phyloP scores from a whole-genome alignment of 2,113 vertebrate species.

The Prinia subflava region DNA sequence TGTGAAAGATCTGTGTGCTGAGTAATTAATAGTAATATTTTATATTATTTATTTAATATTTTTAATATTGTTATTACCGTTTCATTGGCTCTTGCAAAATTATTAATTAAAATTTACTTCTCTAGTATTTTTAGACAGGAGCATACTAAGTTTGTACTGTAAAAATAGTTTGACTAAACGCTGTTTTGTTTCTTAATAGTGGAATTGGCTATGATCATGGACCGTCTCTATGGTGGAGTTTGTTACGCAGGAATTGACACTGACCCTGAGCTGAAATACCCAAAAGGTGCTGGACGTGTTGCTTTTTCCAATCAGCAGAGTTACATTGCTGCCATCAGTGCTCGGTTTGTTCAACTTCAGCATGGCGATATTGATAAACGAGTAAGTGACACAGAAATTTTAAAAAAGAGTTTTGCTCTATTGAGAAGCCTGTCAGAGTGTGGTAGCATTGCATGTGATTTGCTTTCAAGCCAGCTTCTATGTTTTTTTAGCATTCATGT shows the following conservation, averaged over 20 bases:
- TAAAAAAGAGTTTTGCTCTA: not conserved
- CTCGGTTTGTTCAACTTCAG: conserved; percentile 96
- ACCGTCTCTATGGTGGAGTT: conserved; percentile 95
- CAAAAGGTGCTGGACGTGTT: conserved; percentile 95
- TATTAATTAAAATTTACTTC: not conserved
- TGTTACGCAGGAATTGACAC: conserved; percentile 98
- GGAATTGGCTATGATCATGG: conserved; percentile 98
- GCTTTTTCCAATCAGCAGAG: conserved; percentile 99
- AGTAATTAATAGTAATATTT: not conserved
- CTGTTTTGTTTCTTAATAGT: conserved; percentile 69
- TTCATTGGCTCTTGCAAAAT: not conserved
- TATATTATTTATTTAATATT: not conserved
- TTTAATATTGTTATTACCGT: not conserved
- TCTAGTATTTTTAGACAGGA: not conserved
- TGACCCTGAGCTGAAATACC: conserved; percentile 96
- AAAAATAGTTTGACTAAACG: not conserved
- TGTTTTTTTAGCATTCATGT: not conserved
- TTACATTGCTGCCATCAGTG: conserved; percentile 98
- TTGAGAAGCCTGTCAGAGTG: not conserved
- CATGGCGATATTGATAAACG: conserved; percentile 98
- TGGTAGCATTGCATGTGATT: not conserved
- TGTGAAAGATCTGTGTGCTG: not conserved
- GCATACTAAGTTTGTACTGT: not conserved
- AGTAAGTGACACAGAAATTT: conserved; percentile 65
- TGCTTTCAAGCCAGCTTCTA: not conserved